Evolutionary conservation across 2,113 vertebrate genomes (phyloP), one percentile per base, ranked within the genome.

Genomic region (Lophius piscatorius): DNA sequence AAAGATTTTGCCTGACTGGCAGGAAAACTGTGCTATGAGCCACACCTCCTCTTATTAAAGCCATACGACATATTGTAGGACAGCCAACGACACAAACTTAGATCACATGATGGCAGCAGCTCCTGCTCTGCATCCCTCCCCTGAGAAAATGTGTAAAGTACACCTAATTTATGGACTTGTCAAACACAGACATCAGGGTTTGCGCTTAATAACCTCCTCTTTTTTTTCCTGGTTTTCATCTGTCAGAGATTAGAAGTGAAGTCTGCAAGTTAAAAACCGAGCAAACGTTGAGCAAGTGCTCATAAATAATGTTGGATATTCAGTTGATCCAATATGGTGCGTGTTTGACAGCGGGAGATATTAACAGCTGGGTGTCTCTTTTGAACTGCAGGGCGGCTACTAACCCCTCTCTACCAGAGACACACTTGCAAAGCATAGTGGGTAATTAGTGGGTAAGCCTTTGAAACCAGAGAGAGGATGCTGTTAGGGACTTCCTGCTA

Each of bases 401-500:
- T 63, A 54, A 78, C 36, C 44, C 50, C 54, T 57, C 29, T n/a
- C 12, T n/a, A 48, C 22, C 39, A 26, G 33, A 20, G 34, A 48
- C 60, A 35, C 20, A 2, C 31, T 16, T 29, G 22, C 14, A 44
- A 41, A 50, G 45, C 21, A n/a, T 41, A 34, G 42, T 11, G 6
- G 59, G 66, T 59, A 65, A 85, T 81, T 74, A 70, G 61, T 12
- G 36, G 38, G 49, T 47, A 31, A 50, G 63, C 14, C 70, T 73
- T 59, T 78, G 55, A 81, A 80, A 72, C 58, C 67, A 51, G 39
- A 36, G 58, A 59, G 74, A 80, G 76, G 77, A 78, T 76, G 84
- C 79, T 74, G 61, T 83, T 74, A 68, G 55, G 28, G 68, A 80
- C 80, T 89, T 86, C 87, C 83, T 84, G 81, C 18, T 65, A 3